Evolutionary conservation across 2,888 invertebrate genomes (phyloP), one percentile per base, ranked within the genome.

Genomic region (Sussaba pulchella): DNA sequence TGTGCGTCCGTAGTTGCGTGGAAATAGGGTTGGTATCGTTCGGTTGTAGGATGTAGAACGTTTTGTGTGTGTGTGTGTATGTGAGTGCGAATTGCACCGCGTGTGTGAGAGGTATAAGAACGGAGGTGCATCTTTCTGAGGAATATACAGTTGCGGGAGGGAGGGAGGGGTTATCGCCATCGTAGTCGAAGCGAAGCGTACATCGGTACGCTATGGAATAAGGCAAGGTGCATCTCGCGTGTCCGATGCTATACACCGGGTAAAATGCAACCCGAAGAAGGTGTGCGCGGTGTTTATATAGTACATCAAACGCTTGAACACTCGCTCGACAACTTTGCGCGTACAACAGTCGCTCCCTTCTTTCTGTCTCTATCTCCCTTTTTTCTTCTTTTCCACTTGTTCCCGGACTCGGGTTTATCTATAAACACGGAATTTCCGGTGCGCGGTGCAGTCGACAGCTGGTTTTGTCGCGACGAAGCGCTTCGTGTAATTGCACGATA

Each of bases 301-400:
- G 43, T 50, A 47, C 70, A 59, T 66, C 69, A 43, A 70, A 70
- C 67, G 31, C 31, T 39, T 61, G 54, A 36, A 47, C 24, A 36
- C 21, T 57, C 9, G 39, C 67, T 69, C 54, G 73, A 39, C 66
- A 59, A 71, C 36, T 72, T 67, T 57, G 67, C 69, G 26, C 69
- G 39, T 43, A 61, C 69, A 31, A 36, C 54, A 39, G 39, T 54
- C 45, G 39, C 24, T 2, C 24, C 21, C 10, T 14, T 31, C 17
- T 14, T 9, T 47, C n/a, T 31, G 24, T 63, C 45, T 54, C 24
- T 5, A 14, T n/a, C n/a, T 14, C 19, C n/a, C 39, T 50, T 52
- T n/a, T 50, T 14, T 21, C 9, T 1, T 39, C 47, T 61, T 36
- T 31, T 45, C 31, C 24, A 26, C 31, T 31, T 14, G 9, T 14